Evolutionary conservation across 30 jellyfish, hydroid and myxozoan species (phyloP), one percentile per base, ranked within the genome.

Genomic region (Sanderia malayensis): DNA sequence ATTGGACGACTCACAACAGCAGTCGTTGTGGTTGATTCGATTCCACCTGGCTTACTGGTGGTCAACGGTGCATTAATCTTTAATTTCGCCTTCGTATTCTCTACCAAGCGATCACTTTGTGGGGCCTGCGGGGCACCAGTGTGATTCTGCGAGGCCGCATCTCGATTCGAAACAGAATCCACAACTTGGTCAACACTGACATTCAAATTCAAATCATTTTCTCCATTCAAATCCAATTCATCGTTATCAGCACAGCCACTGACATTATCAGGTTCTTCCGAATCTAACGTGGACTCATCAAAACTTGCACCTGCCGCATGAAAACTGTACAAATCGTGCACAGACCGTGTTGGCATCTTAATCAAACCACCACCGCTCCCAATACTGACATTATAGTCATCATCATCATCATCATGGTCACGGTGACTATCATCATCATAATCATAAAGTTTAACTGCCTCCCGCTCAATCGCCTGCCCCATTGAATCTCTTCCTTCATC

Each of bases 251-350:
- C n/a, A n/a, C n/a, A n/a, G n/a, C n/a, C n/a, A n/a, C 27, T 72
- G 27, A 72, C 74, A 44, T 37, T 67, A 22, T 64, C 44, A 23
- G 89, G 89, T 44, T 64, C 41, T 27, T 65, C 59, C 11, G 75
- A 29, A n/a, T 65, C 80, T 37, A 57, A 34, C 34, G 25, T 71
- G 23, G 95, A 75, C 22, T 75, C 86, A 28, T 66, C 85, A 44
- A 74, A 55, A 31, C 85, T 80, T 17, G 55, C 82, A 20, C 61
- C 66, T n/a, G n/a, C n/a, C 18, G 74, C 73, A 32, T 74, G 70
- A 30, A 76, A 33, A 11, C 74, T 67, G 66, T 74, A 55, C 53
- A 72, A 37, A 71, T 84, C 95, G 60, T 74, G 89, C 41, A 74
- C 85, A 41, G 89, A 37, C 23, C 71, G 64, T 24, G 21, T 29